phyloP scores from a whole-genome alignment of 2,113 vertebrate species.

The Smithornis capensis region DNA sequence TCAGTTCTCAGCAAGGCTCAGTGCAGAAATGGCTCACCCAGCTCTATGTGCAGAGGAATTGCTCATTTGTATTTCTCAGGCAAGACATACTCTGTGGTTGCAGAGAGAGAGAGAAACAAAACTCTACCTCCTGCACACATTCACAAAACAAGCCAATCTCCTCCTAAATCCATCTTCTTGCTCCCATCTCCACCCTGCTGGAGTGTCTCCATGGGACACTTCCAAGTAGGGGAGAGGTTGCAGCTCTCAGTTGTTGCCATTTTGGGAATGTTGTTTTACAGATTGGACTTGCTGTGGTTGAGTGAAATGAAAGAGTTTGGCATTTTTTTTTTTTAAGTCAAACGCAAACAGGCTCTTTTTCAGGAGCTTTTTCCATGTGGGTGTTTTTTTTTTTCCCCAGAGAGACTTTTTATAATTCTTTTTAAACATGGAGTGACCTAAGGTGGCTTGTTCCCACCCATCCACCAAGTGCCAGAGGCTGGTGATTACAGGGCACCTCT shows the following conservation, averaged over 20 bases:
- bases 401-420: background rate
- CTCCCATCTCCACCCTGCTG: constrained; percentile 44
- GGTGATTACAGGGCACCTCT: background rate
- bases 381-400: background rate
- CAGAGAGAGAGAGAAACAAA: background rate
- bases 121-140: constrained; percentile 35
- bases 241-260: constrained; percentile 39
- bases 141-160: constrained; percentile 8
- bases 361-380: constrained; percentile 3
- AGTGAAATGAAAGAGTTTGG: constrained; percentile 39
- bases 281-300: constrained; percentile 42
- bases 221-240: constrained; percentile 72
- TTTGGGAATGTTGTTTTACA: constrained; percentile 59
- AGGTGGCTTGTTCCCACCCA: background rate
- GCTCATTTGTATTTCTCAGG: background rate
- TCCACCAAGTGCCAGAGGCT: background rate
- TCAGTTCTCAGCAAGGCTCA: background rate
- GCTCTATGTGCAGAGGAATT: background rate
- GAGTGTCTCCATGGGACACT: constrained; percentile 21
- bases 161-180: background rate
- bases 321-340: constrained; percentile 15
- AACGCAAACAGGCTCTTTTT: constrained; percentile 51
- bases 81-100: background rate
- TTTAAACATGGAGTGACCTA: background rate
- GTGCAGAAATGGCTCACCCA: constrained; percentile 36